A percentile compares a stretch with the other conserved stretches of the same genome.
Conservation (phyloP, 2,888 invertebrate genomes). For the Eurytoma adleriae region DNA sequence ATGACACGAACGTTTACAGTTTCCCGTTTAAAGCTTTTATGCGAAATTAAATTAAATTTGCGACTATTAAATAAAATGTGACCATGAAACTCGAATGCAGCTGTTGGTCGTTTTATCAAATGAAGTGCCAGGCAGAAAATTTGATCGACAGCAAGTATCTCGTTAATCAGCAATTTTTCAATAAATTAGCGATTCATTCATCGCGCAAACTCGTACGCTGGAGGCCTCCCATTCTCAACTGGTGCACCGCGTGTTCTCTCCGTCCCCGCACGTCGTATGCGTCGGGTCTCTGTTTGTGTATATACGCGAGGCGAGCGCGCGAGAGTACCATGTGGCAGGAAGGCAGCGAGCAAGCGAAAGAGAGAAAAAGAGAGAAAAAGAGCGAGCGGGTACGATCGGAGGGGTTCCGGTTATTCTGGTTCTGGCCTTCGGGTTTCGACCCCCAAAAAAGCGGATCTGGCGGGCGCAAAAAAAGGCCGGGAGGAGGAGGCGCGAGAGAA, state of each 20-base stretch:
- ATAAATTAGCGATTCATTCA: neutral
- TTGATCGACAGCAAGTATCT: too few species aligned
- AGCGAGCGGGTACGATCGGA: constrained; percentile 50
- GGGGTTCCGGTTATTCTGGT: constrained; percentile 69
- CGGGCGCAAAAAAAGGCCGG: constrained; percentile 49
- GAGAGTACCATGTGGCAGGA: constrained; percentile 29
- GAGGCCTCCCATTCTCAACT: too few species aligned
- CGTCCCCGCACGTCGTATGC: neutral
- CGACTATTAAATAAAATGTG: too few species aligned
- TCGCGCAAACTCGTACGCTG: too few species aligned
- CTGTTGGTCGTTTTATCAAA: too few species aligned
- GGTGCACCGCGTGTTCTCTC: neutral
- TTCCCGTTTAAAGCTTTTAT: too few species aligned
- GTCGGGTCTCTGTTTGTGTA: neutral
- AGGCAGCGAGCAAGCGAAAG: constrained; percentile 10
- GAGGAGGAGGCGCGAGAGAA: constrained; percentile 7
- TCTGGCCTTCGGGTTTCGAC: constrained; percentile 64
- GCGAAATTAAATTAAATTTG: too few species aligned
- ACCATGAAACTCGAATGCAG: too few species aligned
- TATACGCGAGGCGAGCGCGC: neutral
- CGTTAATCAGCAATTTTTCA: neutral
- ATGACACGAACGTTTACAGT: too few species aligned
- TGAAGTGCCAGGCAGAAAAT: too few species aligned
- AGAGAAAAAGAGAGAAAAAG: constrained; percentile 34
- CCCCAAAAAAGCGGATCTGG: constrained; percentile 62